Percentiles rank a stretch among this genome's conserved stretches.
Conservation (phyloP, 2,797 vertebrate species). For the Betta splendens region DNA sequence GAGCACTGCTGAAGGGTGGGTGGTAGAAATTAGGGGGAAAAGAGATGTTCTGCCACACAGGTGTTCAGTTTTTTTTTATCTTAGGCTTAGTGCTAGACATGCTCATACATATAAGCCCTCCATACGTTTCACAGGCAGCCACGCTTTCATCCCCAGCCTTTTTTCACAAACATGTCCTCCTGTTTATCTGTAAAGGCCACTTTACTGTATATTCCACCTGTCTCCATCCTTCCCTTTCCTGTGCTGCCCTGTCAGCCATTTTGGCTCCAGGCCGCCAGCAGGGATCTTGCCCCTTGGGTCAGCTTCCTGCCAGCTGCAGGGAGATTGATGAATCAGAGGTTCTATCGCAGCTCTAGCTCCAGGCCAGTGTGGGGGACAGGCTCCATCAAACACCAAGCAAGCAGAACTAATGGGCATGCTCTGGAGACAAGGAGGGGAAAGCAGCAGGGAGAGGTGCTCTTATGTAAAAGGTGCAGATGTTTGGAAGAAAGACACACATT, state of each 20-base stretch:
- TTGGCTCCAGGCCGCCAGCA: slow-evolving; percentile 52
- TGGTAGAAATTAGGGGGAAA: slow-evolving; percentile 7
- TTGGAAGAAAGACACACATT: slow-evolving; percentile 9
- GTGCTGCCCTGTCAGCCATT: slow-evolving; percentile 54
- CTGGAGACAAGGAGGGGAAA: slow-evolving; percentile 45
- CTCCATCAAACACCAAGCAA: slow-evolving; percentile 74
- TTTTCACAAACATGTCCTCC: not conserved
- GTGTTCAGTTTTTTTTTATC: slow-evolving; percentile 38
- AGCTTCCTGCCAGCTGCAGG: slow-evolving; percentile 60
- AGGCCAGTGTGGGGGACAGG: slow-evolving; percentile 56
- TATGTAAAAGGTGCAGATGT: slow-evolving; percentile 34
- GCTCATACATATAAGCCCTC: slow-evolving; percentile 3
- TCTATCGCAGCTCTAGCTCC: slow-evolving; percentile 57
- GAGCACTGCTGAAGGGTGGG: slow-evolving; percentile 28
- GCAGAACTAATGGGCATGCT: slow-evolving; percentile 74
- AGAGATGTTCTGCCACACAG: slow-evolving; percentile 15
- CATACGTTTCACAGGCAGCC: slow-evolving; percentile 18
- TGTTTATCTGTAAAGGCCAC: slow-evolving; percentile 16
- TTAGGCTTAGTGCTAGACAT: slow-evolving; percentile 20
- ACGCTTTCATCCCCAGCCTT: slow-evolving; percentile 11
- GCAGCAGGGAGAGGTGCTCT: slow-evolving; percentile 27
- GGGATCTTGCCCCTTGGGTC: slow-evolving; percentile 52
- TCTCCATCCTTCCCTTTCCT: slow-evolving; percentile 22
- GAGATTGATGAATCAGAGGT: slow-evolving; percentile 73
- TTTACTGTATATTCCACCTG: slow-evolving; percentile 15